Evolutionary conservation across 37 sponge, comb jelly and placozoan genomes (phyloP), one percentile per base, ranked within the genome.

Genomic region (Tethya wilhelma): DNA sequence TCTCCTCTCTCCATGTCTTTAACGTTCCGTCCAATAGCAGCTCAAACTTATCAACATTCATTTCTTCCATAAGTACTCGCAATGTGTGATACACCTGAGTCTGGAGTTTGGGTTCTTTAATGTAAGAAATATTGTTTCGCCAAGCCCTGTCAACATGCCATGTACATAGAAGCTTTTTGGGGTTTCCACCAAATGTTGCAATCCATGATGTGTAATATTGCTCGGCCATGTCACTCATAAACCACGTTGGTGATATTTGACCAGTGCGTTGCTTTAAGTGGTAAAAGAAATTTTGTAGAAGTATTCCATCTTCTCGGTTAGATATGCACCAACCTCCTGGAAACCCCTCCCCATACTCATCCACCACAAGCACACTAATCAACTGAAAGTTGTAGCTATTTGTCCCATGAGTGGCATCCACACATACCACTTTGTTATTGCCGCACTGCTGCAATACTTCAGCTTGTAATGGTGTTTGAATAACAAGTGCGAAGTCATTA

Each of bases 91-190:
- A 84, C 1, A 90, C 81, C 12, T 59, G 11, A 37, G 75, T 59
- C 44, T 44, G 23, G 3, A 66, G 29, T 38, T 68, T 42, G 8
- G 22, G 25, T 30, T 29, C 33, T 38, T 53, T 38, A 1, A 67
- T 37, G 9, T n/a, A 20, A 40, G 43, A 36, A 1, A 87, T 56
- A 30, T 55, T 72, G 41, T 58, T 67, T 43, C 82, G 67, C 82
- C 89, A 88, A 59, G 82, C 73, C 36, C 70, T 75, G 78, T 88
- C 89, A 6, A 88, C 76, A 69, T 88, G 89, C 78, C 82, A 88
- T 23, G 56, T 60, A 67, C 82, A 88, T 30, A 79, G 57, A 8
- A 88, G 71, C 56, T 75, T 81, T 31, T 59, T 81, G 8, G 82
- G 84, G 3, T 70, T 17, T 29, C 38, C 49, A 32, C 64, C 81